These are phyloP conservation scores for Achatina immaculata DNA, from an alignment of 1,140 invertebrate genomes.

Conservation along the genomic window DNA sequence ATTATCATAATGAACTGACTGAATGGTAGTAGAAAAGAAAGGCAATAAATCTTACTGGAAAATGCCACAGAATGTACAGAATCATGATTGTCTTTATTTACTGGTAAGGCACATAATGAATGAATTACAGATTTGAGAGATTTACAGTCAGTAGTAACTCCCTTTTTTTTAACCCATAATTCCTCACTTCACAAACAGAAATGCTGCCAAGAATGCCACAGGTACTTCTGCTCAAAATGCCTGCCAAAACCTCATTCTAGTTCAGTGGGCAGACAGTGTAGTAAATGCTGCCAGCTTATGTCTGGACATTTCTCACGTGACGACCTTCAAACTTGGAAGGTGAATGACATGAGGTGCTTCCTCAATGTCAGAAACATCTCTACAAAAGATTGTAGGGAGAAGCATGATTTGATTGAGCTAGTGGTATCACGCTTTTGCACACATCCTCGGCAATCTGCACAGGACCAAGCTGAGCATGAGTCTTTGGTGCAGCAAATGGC, in stretches of 20 bases:
- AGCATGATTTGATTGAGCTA: slow-evolving; percentile 68
- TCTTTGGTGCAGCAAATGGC: slow-evolving; percentile 43
- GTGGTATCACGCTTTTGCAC: slow-evolving; percentile 59
- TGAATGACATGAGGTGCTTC: slow-evolving; percentile 67
- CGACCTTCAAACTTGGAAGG: slow-evolving; percentile 63
- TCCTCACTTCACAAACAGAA: slow-evolving; percentile 60
- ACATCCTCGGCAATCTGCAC: slow-evolving; percentile 27
- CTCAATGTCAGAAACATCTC: slow-evolving; percentile 62
- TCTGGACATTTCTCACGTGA: slow-evolving; percentile 60
- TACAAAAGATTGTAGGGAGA: slow-evolving; percentile 65
- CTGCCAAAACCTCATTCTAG: slow-evolving; percentile 44
- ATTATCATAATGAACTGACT: too few relatives aligned
- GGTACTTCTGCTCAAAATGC: slow-evolving; percentile 63
- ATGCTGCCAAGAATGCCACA: slow-evolving; percentile 63
- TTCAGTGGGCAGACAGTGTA: slow-evolving; percentile 54
- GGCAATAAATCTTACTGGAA: too few relatives aligned
- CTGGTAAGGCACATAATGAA: too few relatives aligned
- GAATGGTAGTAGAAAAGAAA: too few relatives aligned
- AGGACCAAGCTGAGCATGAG: slow-evolving; percentile 44
- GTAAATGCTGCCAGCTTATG: slow-evolving; percentile 61
- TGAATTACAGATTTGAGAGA: too few relatives aligned
- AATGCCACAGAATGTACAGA: too few relatives aligned
- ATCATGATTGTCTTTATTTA: too few relatives aligned
- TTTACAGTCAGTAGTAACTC: too few relatives aligned
- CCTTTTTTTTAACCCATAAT: too few relatives aligned